A percentile compares a stretch with the other conserved stretches of the same genome.
These are phyloP conservation scores for Crepidodera aurea DNA, from an alignment of 2,888 invertebrate species.

Conservation along the genomic window DNA sequence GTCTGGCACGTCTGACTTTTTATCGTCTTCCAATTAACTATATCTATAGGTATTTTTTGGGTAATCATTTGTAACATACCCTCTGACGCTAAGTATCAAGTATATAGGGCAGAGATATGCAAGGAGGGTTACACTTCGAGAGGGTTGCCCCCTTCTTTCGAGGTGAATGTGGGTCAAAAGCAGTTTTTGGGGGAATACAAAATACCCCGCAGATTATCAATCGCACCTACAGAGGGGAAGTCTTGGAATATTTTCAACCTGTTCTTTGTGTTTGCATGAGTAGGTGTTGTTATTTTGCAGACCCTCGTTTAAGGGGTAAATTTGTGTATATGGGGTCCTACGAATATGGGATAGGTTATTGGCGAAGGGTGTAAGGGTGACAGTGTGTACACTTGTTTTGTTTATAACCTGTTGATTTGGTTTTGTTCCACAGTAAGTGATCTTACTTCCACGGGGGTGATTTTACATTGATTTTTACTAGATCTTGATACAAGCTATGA, in stretches of 20 bases:
- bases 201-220: slow-evolving; percentile 42
- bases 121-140: slow-evolving; percentile 33
- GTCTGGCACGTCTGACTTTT: too few species aligned
- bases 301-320: slow-evolving; percentile 35
- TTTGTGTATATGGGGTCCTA: slow-evolving; percentile 29
- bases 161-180: slow-evolving; percentile 44
- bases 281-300: slow-evolving; percentile 39
- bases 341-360: slow-evolving; percentile 21
- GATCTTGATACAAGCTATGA: too few species aligned
- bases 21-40: too few species aligned
- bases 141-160: slow-evolving; percentile 36
- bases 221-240: slow-evolving; percentile 39
- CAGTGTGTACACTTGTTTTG: slow-evolving; percentile 9
- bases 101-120: slow-evolving; percentile 20
- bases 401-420: slow-evolving; percentile 23
- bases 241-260: slow-evolving; percentile 45
- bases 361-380: slow-evolving; percentile 23
- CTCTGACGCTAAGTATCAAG: slow-evolving; percentile 16
- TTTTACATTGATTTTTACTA: too few species aligned
- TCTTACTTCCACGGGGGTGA: too few species aligned
- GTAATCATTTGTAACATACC: slow-evolving; percentile 2
- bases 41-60: not conserved
- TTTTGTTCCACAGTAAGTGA: slow-evolving; percentile 2
- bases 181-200: slow-evolving; percentile 43
- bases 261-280: slow-evolving; percentile 41